Percentiles rank a stretch among this genome's conserved stretches.
These are phyloP conservation scores for Lepidiolamprologus cunningtoni DNA, from an alignment of 2,113 vertebrate genomes.

Conservation along the genomic window DNA sequence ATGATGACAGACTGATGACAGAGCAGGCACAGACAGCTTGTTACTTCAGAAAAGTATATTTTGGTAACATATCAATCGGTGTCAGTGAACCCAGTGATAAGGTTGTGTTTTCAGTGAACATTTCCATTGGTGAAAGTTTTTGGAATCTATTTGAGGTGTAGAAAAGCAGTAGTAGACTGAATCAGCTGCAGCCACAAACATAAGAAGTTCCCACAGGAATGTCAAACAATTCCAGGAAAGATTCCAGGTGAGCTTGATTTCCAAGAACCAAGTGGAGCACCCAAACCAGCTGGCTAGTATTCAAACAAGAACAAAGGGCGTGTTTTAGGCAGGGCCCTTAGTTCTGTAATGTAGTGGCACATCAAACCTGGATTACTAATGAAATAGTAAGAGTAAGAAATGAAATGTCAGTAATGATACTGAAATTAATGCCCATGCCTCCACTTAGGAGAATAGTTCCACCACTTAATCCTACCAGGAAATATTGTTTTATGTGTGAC, in stretches of 20 bases:
- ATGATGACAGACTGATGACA: neutral
- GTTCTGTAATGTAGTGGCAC: neutral
- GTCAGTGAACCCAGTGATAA: neutral
- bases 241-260: neutral
- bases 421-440: neutral
- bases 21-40: neutral
- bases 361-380: neutral
- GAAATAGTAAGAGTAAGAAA: neutral
- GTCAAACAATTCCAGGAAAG: neutral
- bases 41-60: neutral
- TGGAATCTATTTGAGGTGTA: neutral
- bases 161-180: neutral
- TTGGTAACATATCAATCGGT: neutral
- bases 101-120: neutral
- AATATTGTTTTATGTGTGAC: neutral
- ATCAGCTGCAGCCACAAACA: neutral
- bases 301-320: neutral
- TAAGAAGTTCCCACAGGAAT: neutral
- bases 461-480: neutral
- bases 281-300: neutral
- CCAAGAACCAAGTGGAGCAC: neutral
- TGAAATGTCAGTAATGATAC: neutral
- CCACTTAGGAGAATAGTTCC: neutral
- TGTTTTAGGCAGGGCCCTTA: neutral
- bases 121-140: neutral